phyloP scores from a whole-genome alignment of 2,888 invertebrate species.

The Emmelina monodactyla region DNA sequence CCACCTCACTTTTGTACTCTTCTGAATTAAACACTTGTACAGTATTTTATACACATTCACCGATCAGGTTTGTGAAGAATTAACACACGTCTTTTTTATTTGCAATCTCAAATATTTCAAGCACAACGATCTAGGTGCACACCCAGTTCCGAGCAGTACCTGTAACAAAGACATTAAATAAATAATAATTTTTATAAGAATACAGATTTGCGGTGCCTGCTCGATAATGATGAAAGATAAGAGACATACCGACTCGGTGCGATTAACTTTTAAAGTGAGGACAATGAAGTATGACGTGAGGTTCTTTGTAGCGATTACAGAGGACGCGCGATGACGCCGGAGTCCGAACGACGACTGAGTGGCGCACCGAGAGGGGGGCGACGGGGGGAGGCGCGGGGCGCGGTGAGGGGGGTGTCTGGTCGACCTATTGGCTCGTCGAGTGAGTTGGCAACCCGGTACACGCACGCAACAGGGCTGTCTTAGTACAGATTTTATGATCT shows the following conservation, averaged over 20 bases:
- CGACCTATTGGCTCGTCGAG: conserved; percentile 54
- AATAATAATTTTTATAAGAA: conserved; percentile 26
- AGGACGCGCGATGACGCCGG: conserved; percentile 25
- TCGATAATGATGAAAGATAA: conserved; percentile 19
- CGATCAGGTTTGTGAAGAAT: no score
- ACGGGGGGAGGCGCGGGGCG: conserved; percentile 21
- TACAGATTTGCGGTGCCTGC: not conserved
- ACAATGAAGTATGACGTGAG: conserved; percentile 58
- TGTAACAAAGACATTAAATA: conserved; percentile 50
- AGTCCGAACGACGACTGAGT: conserved; percentile 53
- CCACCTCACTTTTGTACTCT: conserved; percentile 48
- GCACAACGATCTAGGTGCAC: conserved; percentile 63
- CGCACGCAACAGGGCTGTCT: conserved; percentile 39
- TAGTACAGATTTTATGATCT: not conserved
- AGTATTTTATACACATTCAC: not conserved
- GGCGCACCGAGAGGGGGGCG: conserved; percentile 40
- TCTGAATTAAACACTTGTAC: conserved; percentile 8
- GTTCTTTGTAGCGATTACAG: conserved; percentile 23
- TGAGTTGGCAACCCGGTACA: conserved; percentile 12
- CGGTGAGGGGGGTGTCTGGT: conserved; percentile 54
- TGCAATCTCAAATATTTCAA: no score
- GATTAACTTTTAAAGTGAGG: conserved; percentile 37
- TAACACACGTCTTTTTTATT: no score
- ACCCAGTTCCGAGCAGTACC: conserved; percentile 61
- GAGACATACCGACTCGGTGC: conserved; percentile 38